These are phyloP conservation scores for Brenthis hecate DNA, from an alignment of 2,888 invertebrate genomes.

Conservation along the genomic window DNA sequence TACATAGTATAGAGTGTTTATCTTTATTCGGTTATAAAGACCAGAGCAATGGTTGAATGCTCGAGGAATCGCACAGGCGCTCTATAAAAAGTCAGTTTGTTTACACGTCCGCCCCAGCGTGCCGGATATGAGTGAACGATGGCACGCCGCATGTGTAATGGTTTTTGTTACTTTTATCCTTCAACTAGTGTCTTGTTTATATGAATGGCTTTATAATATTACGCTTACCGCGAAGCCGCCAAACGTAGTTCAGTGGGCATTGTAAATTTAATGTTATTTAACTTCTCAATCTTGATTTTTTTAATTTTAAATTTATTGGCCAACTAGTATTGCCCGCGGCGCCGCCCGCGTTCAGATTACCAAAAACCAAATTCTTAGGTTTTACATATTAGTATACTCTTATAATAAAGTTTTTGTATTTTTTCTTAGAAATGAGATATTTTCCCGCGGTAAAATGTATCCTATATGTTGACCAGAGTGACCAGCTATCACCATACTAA, in stretches of 20 bases:
- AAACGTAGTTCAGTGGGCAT: constrained; percentile 20
- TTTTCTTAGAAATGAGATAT: no score
- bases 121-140: constrained; percentile 63
- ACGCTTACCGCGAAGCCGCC: constrained; percentile 1
- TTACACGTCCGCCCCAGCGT: constrained; percentile 58
- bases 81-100: constrained; percentile 78
- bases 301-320: no score
- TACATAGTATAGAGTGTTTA: constrained; percentile 3
- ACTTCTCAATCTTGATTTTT: no score
- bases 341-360: no score
- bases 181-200: constrained; percentile 43
- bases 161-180: constrained; percentile 54
- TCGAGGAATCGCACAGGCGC: constrained; percentile 65
- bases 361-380: no score
- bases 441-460: no score
- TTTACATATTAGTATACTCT: no score
- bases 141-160: constrained; percentile 56
- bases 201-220: constrained; percentile 7
- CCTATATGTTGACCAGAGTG: no score
- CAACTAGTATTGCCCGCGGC: no score
- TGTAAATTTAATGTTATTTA: constrained; percentile 12
- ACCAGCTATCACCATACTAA: no score
- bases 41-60: constrained; percentile 42
- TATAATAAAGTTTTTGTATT: no score
- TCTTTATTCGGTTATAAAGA: constrained; percentile 24